phyloP scores from a whole-genome alignment of 1,140 invertebrate genomes.

The Dufourea novaeangliae region DNA sequence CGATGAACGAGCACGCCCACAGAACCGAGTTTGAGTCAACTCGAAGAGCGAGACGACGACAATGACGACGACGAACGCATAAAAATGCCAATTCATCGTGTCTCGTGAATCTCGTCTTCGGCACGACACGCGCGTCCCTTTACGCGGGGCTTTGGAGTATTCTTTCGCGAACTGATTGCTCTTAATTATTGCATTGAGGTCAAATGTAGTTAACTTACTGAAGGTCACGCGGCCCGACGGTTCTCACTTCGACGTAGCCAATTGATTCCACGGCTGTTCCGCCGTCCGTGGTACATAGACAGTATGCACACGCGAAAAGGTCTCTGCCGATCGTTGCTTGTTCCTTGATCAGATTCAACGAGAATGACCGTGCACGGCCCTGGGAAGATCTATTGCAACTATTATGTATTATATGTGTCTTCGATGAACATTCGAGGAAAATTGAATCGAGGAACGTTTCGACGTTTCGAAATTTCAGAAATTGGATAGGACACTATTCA shows the following conservation, averaged over 20 bases:
- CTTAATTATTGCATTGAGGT: conserved; percentile 76
- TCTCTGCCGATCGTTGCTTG: conserved; percentile 18
- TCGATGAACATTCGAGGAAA: too few relatives aligned
- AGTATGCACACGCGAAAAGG: not conserved
- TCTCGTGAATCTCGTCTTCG: conserved; percentile 39
- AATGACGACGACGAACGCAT: too few relatives aligned
- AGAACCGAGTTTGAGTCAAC: conserved; percentile 40
- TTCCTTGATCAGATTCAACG: too few relatives aligned
- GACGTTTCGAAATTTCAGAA: too few relatives aligned
- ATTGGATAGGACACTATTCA: not conserved
- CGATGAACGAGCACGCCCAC: not conserved
- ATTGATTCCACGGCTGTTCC: conserved; percentile 42
- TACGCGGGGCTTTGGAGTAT: conserved; percentile 49
- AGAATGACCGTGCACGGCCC: too few relatives aligned
- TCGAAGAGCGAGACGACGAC: not conserved
- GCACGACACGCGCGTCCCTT: not conserved
- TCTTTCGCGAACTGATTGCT: conserved; percentile 70
- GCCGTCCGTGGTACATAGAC: too few relatives aligned
- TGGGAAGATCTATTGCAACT: too few relatives aligned
- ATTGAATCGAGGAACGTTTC: too few relatives aligned
- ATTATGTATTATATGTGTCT: too few relatives aligned
- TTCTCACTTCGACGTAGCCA: conserved; percentile 50
- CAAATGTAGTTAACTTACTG: conserved; percentile 71
- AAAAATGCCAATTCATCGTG: conserved; percentile 59
- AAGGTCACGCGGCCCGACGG: conserved; percentile 54